These are phyloP conservation scores for Gastrophryne carolinensis DNA, from an alignment of 2,797 vertebrate genomes.

Conservation along the genomic window DNA sequence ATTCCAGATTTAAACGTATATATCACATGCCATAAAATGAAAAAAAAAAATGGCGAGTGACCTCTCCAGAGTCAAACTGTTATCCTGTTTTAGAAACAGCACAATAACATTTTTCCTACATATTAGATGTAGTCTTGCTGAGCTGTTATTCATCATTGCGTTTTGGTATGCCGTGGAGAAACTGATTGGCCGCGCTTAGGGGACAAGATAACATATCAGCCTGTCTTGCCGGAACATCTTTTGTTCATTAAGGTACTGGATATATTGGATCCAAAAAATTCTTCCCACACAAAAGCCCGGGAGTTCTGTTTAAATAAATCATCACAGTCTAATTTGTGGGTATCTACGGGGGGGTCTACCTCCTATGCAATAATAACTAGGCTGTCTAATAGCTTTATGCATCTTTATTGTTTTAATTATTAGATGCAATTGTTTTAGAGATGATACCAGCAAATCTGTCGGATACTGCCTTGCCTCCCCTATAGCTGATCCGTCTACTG, in stretches of 20 bases:
- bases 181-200: constrained; percentile 43
- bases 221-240: constrained; percentile 46
- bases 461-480: too few relatives aligned
- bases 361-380: too few relatives aligned
- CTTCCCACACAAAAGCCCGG: constrained; percentile 39
- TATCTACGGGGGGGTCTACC: constrained; percentile 25
- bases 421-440: too few relatives aligned
- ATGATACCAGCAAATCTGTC: too few relatives aligned
- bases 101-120: constrained; percentile 36
- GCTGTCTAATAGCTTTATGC: too few relatives aligned
- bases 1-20: constrained; percentile 50
- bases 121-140: constrained; percentile 30
- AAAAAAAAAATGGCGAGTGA: constrained; percentile 16
- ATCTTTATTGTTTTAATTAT: too few relatives aligned
- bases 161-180: constrained; percentile 29
- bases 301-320: constrained; percentile 23
- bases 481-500: too few relatives aligned
- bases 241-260: constrained; percentile 40
- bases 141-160: constrained; percentile 37
- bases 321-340: too few relatives aligned
- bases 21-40: constrained; percentile 46
- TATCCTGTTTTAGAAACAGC: constrained; percentile 37
- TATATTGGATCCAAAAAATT: constrained; percentile 35
- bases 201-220: constrained; percentile 50
- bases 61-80: constrained; percentile 37